phyloP scores from a whole-genome alignment of 2,888 invertebrate species.

The Drosophila lacicola region DNA sequence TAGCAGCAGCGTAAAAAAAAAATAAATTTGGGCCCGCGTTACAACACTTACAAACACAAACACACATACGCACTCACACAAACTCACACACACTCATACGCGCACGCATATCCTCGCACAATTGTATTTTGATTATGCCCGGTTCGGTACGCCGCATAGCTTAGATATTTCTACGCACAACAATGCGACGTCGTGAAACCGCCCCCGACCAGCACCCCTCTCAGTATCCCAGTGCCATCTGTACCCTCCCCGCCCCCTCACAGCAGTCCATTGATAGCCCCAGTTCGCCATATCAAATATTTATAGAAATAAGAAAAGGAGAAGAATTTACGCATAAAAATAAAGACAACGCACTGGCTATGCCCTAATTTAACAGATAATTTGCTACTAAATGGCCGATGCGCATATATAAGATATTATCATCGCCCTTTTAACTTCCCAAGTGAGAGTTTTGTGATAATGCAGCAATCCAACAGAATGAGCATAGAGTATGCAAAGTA shows the following conservation, averaged over 20 bases:
- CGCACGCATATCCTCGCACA: slow-evolving; percentile 64
- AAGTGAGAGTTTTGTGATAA: no score
- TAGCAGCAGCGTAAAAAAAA: slow-evolving; percentile 20
- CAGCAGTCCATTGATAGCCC: slow-evolving; percentile 66
- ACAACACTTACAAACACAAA: slow-evolving; percentile 46
- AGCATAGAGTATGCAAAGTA: no score
- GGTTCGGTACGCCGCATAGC: slow-evolving; percentile 81
- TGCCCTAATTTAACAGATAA: slow-evolving; percentile 17
- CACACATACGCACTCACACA: slow-evolving; percentile 28
- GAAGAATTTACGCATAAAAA: slow-evolving; percentile 32
- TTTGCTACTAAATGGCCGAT: no score
- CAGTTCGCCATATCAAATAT: slow-evolving; percentile 74
- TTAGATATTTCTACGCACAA: slow-evolving; percentile 79
- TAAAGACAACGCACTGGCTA: slow-evolving; percentile 26
- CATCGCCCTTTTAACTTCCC: no score
- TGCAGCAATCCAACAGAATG: no score
- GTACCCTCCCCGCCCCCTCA: neutral
- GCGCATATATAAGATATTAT: no score
- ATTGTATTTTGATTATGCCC: slow-evolving; percentile 80
- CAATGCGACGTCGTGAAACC: slow-evolving; percentile 62
- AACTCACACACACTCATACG: slow-evolving; percentile 16
- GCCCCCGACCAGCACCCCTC: neutral
- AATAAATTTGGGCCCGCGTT: slow-evolving; percentile 68
- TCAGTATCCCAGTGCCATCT: neutral
- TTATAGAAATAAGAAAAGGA: slow-evolving; percentile 65